Conservation (phyloP, 1,140 invertebrate species). For the Cherax destructor region DNA sequence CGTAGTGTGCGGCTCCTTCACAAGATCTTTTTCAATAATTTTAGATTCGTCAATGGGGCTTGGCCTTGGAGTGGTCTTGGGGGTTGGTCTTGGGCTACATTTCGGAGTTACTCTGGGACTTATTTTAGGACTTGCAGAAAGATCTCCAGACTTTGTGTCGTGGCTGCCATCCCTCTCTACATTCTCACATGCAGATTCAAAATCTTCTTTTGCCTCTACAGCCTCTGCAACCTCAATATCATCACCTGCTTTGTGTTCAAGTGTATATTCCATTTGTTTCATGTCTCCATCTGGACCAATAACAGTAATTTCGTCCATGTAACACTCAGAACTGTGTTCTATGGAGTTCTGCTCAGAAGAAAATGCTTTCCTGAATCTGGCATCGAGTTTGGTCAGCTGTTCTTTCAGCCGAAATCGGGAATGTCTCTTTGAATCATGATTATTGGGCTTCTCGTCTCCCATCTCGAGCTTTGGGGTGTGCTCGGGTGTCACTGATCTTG, state of each 20-base stretch:
- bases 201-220: constrained; percentile 10
- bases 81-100: constrained; percentile 32
- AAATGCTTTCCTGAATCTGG: constrained; percentile 62
- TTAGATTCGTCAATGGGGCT: constrained; percentile 49
- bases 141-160: neutral
- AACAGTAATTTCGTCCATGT: constrained; percentile 25
- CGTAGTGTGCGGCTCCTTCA: constrained; percentile 38
- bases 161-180: neutral
- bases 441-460: neutral
- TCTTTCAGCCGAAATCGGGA: constrained; percentile 50
- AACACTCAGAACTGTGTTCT: constrained; percentile 11
- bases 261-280: constrained; percentile 22
- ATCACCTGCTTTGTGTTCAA: constrained; percentile 10
- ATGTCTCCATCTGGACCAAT: constrained; percentile 21
- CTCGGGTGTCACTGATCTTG: constrained; percentile 8
- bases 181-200: neutral
- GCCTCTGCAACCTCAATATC: constrained; percentile 20
- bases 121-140: constrained; percentile 5
- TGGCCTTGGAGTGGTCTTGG: constrained; percentile 45
- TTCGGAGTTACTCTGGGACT: constrained; percentile 52
- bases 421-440: constrained; percentile 29
- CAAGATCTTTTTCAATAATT: constrained; percentile 40
- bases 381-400: constrained; percentile 65
- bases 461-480: neutral
- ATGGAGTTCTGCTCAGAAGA: constrained; percentile 60